Base-by-base conservation (phyloP, 1,140 invertebrate genomes). In the Drosophila equinoxialis region DNA sequence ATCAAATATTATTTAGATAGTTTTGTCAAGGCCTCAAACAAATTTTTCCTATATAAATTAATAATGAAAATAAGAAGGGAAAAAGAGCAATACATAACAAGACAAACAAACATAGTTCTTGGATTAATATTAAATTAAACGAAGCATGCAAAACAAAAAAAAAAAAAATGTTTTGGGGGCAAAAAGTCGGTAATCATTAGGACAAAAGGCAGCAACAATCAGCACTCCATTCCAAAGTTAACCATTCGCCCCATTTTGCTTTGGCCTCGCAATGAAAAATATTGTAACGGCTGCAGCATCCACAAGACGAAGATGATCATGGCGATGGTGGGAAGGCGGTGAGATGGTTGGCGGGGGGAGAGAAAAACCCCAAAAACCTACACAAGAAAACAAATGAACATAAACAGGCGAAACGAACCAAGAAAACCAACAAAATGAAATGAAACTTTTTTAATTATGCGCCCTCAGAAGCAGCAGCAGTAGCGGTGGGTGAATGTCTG, bases 361-460 rank as follows among this genome's bases (percentile, higher is more conserved):
- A 60, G 20, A 64, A 71, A 87, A 89, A 79, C 84, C 76, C 84
- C 79, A 89, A 79, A 89, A 89, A 89, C 65, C 80, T 68, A 81
- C 84, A 82, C 74, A 89, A 89, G 84, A 86, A 85, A 90, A 89
- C 84, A 91, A 91, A 89, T 91, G 81, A 91, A 85, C 81, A 82
- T 89, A 86, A 89, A 82, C 77, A 90, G 87, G 72, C 81, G 79
- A 90, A 90, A 91, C 82, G 80, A 90, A 87, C 84, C 85, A 81
- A 90, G 90, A 86, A 91, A 90, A 83, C 81, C 89, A 84, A 90
- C 89, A 91, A 91, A 91, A 91, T 91, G 84, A 90, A 91, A 91
- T 91, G 90, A 91, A 91, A 91, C 90, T 91, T 91, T 91, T 91
- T 91, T 91, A 91, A 91, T 91, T 91, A 91, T 91, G 84, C 89